Evolutionary conservation across 2,113 vertebrate species (phyloP).

Genomic region (Noctilio leporinus): DNA sequence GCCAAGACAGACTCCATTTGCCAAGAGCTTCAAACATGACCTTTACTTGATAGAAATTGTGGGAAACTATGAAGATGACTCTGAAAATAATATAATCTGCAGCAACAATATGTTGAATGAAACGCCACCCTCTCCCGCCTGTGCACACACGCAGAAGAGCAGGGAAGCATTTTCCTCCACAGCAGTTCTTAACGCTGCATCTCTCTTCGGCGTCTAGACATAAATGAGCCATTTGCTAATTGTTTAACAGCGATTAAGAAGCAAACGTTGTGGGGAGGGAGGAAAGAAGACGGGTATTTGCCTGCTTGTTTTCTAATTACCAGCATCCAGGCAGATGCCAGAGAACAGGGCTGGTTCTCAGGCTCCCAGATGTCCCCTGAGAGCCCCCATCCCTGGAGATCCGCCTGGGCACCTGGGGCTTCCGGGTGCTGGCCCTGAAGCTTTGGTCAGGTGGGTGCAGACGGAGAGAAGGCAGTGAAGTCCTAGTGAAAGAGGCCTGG

Average conservation of each 20-base stretch:
- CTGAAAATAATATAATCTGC: conserved; percentile 57
- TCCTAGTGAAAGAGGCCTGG: background rate
- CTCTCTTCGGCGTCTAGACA: conserved; percentile 37
- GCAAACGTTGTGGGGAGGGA: background rate
- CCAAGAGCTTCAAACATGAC: conserved; percentile 56
- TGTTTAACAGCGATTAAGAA: conserved; percentile 57
- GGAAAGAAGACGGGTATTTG: background rate
- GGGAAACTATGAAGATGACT: conserved; percentile 68
- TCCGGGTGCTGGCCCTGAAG: background rate
- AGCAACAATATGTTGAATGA: conserved; percentile 49
- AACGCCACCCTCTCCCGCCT: conserved; percentile 31
- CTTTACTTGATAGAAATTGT: conserved; percentile 63
- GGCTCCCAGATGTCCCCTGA: rapidly evolving
- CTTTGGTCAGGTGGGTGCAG: background rate
- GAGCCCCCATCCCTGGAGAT: background rate
- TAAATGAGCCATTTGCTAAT: conserved; percentile 67
- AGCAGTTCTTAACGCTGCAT: conserved; percentile 7
- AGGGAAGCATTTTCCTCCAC: background rate
- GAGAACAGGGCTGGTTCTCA: background rate
- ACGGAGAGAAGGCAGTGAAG: background rate
- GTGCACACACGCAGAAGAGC: background rate
- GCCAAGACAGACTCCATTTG: conserved; percentile 43
- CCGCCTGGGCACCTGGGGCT: rapidly evolving
- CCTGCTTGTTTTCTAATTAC: background rate
- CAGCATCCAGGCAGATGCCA: background rate